phyloP scores from a whole-genome alignment of 2,797 vertebrate genomes.

The Sebastes cheni region DNA sequence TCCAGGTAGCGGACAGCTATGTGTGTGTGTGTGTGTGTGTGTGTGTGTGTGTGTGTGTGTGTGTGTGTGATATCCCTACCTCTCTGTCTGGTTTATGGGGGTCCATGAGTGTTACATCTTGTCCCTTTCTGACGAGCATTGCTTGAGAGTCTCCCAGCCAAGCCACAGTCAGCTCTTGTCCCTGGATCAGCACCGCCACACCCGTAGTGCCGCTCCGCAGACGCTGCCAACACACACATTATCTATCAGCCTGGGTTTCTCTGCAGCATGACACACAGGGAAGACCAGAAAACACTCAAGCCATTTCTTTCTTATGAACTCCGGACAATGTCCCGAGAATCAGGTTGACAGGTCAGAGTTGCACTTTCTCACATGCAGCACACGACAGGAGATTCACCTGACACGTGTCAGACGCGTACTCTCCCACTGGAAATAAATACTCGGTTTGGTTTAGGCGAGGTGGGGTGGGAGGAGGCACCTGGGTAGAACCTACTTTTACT shows the following conservation, averaged over 20 bases:
- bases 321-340: background rate
- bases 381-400: background rate
- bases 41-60: too few species aligned
- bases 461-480: too few species aligned
- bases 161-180: constrained; percentile 83
- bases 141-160: constrained; percentile 97
- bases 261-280: background rate
- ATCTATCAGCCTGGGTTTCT: background rate
- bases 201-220: constrained; percentile 93
- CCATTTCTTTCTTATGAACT: background rate
- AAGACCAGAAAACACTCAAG: background rate
- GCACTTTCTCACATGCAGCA: background rate
- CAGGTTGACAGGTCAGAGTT: too few species aligned
- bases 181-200: constrained; percentile 86
- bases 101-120: constrained; percentile 89
- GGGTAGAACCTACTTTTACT: too few species aligned
- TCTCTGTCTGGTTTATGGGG: constrained; percentile 96
- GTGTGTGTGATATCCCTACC: constrained; percentile 69
- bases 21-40: too few species aligned
- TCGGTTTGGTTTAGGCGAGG: background rate
- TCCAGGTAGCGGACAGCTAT: too few species aligned
- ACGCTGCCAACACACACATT: constrained; percentile 75
- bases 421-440: background rate
- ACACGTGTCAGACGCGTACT: background rate
- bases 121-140: constrained; percentile 87